These are phyloP conservation scores for Rhinopomastus cyanomelas DNA, from an alignment of 2,113 vertebrate genomes.

Conservation along the genomic window DNA sequence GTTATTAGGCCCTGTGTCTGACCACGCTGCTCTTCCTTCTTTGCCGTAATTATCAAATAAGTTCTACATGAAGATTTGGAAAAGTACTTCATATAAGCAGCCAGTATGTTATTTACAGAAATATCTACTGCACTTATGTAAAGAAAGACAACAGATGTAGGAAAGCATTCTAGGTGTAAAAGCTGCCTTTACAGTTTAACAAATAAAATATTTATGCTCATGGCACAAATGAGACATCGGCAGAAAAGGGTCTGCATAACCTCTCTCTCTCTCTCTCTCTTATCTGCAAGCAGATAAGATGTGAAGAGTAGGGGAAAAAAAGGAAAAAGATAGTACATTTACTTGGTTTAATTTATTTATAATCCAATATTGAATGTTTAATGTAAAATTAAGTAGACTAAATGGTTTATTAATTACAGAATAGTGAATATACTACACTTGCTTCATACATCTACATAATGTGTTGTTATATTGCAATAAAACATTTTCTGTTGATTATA, in stretches of 20 bases:
- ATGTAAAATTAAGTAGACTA: constrained; percentile 31
- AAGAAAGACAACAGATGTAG: background rate
- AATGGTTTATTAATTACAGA: constrained; percentile 47
- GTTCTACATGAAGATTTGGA: constrained; percentile 37
- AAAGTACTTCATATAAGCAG: constrained; percentile 8
- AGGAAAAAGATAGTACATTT: background rate
- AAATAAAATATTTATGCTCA: background rate
- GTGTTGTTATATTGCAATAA: constrained; percentile 40
- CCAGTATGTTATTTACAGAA: background rate
- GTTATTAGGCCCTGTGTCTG: constrained; percentile 20
- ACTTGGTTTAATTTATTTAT: constrained; percentile 34
- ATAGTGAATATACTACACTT: background rate
- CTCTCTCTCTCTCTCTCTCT: background rate
- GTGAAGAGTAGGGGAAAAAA: background rate
- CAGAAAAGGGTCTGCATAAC: background rate
- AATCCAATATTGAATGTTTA: constrained; percentile 3
- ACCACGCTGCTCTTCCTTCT: background rate
- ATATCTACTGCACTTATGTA: background rate
- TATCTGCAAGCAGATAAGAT: background rate
- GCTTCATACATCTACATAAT: constrained; percentile 30
- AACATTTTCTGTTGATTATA: constrained; percentile 51
- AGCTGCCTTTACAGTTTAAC: background rate
- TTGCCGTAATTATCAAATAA: constrained; percentile 49
- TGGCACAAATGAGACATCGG: background rate
- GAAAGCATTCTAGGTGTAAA: background rate